These are phyloP conservation scores for Agriopis aurantiaria DNA, from an alignment of 2,888 invertebrate species.

Conservation along the genomic window DNA sequence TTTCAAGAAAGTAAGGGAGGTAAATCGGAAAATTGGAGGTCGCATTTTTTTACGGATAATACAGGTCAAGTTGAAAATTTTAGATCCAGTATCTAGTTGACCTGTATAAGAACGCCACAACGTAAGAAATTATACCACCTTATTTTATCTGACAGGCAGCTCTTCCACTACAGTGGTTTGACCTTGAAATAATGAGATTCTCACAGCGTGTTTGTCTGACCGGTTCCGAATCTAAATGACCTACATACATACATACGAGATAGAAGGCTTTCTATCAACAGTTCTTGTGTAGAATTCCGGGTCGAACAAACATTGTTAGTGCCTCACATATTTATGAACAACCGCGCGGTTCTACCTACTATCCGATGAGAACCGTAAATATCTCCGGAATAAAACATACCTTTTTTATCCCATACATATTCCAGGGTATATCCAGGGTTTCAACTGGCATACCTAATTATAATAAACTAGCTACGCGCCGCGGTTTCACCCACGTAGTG, in stretches of 20 bases:
- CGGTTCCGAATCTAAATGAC: conserved; percentile 44
- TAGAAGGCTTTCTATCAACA: conserved; percentile 13
- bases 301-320: conserved; percentile 4
- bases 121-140: conserved; percentile 4
- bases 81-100: background rate
- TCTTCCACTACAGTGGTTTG: conserved; percentile 20
- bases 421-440: no score
- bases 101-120: background rate
- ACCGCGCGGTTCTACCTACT: background rate
- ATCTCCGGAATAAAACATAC: no score
- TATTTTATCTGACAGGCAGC: conserved; percentile 2
- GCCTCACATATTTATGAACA: background rate
- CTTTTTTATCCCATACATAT: no score
- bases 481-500: no score
- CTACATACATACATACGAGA: conserved; percentile 28
- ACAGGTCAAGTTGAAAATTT: background rate
- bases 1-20: no score
- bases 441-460: no score
- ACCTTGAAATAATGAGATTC: conserved; percentile 39
- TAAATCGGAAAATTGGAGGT: no score
- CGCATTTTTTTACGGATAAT: no score
- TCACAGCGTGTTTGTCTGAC: conserved; percentile 35
- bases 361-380: no score
- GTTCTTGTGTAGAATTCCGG: conserved; percentile 6
- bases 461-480: no score